phyloP scores from a whole-genome alignment of 2,113 vertebrate genomes.

The Periophthalmodon schlosseri region DNA sequence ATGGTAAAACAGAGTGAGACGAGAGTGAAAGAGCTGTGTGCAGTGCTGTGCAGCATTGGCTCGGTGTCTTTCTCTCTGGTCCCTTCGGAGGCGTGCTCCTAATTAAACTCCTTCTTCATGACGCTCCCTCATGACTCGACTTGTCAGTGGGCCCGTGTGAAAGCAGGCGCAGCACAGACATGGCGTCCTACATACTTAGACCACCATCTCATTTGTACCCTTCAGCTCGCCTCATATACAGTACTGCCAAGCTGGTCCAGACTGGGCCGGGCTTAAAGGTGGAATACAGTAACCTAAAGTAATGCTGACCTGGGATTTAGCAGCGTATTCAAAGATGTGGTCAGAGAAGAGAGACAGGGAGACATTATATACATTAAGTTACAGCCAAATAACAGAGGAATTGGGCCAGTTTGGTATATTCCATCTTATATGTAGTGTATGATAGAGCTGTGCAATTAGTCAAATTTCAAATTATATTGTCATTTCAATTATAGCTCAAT shows the following conservation, averaged over 20 bases:
- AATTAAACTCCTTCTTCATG: slow-evolving; percentile 82
- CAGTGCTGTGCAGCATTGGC: slow-evolving; percentile 56
- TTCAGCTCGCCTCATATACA: slow-evolving; percentile 53
- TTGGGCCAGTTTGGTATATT: neutral
- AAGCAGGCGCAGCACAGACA: slow-evolving; percentile 74
- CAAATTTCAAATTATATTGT: too few species aligned
- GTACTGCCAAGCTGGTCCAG: slow-evolving; percentile 48
- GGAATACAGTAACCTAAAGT: slow-evolving; percentile 8
- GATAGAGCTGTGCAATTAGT: too few species aligned
- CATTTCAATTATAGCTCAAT: too few species aligned
- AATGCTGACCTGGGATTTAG: slow-evolving; percentile 11
- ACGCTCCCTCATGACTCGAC: slow-evolving; percentile 76
- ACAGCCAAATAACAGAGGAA: neutral
- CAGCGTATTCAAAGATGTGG: slow-evolving; percentile 14
- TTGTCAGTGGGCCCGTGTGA: slow-evolving; percentile 73
- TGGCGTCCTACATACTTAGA: slow-evolving; percentile 80
- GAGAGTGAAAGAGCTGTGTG: slow-evolving; percentile 48
- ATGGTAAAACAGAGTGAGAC: slow-evolving; percentile 19
- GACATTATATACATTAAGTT: neutral
- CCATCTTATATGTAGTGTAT: neutral
- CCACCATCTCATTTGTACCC: slow-evolving; percentile 73
- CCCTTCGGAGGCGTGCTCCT: slow-evolving; percentile 80
- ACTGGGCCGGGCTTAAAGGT: slow-evolving; percentile 22
- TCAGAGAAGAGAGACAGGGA: neutral
- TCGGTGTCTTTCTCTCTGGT: slow-evolving; percentile 68